phyloP scores from a whole-genome alignment of 2,113 vertebrate genomes.

The Chascanopsetta lugubris region DNA sequence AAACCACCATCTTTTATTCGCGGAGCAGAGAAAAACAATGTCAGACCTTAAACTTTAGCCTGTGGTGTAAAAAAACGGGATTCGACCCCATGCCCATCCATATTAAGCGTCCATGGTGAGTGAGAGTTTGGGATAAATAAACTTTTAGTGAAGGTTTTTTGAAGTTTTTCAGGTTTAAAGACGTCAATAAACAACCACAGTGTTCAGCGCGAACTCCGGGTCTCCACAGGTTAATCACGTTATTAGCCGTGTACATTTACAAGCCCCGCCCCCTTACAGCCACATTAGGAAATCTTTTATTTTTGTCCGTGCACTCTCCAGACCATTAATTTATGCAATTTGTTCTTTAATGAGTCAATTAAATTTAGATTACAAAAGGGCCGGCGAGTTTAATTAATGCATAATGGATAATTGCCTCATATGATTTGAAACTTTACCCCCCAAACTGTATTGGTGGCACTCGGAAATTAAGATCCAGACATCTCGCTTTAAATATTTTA shows the following conservation, averaged over 20 bases:
- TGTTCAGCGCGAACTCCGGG: background rate
- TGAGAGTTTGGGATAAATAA: background rate
- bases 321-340: slow-evolving; percentile 75
- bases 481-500: slow-evolving; percentile 15
- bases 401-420: slow-evolving; percentile 65
- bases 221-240: background rate
- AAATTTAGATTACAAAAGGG: slow-evolving; percentile 73
- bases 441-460: slow-evolving; percentile 11
- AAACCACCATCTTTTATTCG: background rate
- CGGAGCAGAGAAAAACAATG: background rate
- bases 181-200: background rate
- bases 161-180: background rate
- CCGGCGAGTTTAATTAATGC: slow-evolving; percentile 69
- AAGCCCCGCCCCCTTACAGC: slow-evolving; percentile 14
- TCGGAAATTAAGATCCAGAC: slow-evolving; percentile 8
- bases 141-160: background rate
- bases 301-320: slow-evolving; percentile 57
- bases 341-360: slow-evolving; percentile 75
- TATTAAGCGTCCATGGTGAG: too few species aligned
- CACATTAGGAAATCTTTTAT: slow-evolving; percentile 36
- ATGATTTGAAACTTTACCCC: slow-evolving; percentile 57
- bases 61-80: background rate
- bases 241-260: background rate
- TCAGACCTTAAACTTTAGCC: background rate
- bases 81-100: too few species aligned